Conservation (phyloP, 2,888 invertebrate genomes). For the Anthophora plumipes region DNA sequence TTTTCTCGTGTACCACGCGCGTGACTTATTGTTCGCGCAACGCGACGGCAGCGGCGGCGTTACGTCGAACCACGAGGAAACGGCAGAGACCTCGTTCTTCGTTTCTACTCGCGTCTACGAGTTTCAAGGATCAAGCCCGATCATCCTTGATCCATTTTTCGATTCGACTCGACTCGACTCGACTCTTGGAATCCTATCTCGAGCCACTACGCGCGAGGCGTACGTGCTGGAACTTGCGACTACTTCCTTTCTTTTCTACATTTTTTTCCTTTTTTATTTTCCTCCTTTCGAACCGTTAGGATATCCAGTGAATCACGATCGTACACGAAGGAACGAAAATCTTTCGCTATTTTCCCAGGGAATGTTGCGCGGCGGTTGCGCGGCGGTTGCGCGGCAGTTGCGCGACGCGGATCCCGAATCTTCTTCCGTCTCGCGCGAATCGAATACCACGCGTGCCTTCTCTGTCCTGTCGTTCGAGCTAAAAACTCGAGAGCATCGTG, state of each 20-base stretch:
- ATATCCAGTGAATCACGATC: not conserved
- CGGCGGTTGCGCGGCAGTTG: not conserved
- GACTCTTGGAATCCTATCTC: slow-evolving; percentile 20
- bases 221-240: too few species aligned
- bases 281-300: too few species aligned
- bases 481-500: slow-evolving; percentile 54
- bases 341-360: slow-evolving; percentile 1
- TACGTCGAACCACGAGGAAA: slow-evolving; percentile 8
- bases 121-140: slow-evolving; percentile 50
- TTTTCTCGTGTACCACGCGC: not conserved
- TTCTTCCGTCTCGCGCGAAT: slow-evolving; percentile 6
- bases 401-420: not conserved
- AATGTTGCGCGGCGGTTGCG: not conserved
- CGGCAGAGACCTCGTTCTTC: slow-evolving; percentile 21
- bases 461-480: slow-evolving; percentile 26
- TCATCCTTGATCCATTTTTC: slow-evolving; percentile 63
- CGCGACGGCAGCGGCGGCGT: not conserved
- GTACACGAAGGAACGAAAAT: not conserved
- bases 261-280: too few species aligned
- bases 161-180: slow-evolving; percentile 32
- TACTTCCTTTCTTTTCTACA: too few species aligned
- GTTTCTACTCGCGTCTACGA: slow-evolving; percentile 44
- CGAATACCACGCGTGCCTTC: slow-evolving; percentile 26
- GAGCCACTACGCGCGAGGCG: slow-evolving; percentile 5
- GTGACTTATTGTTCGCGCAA: too few species aligned